These are phyloP conservation scores for Clangula hyemalis DNA, from an alignment of 2,797 vertebrate species.

Conservation along the genomic window DNA sequence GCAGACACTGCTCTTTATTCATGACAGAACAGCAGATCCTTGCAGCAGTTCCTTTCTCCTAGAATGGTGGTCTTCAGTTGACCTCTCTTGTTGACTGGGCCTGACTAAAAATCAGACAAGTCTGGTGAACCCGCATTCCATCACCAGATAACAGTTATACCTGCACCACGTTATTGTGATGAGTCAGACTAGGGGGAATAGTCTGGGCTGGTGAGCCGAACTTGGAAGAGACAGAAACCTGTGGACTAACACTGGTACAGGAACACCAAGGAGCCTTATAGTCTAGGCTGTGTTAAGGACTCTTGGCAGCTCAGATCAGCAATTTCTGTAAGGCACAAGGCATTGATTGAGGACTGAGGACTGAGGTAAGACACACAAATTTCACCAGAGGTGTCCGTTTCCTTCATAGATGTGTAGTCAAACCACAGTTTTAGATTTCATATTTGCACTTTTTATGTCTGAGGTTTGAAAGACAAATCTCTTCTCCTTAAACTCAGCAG, in stretches of 20 bases:
- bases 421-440: neutral
- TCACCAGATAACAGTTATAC: neutral
- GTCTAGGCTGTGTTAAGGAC: neutral
- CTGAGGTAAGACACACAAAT: neutral
- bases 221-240: neutral
- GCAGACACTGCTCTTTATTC: neutral
- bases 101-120: neutral
- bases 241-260: neutral
- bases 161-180: neutral
- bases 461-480: neutral
- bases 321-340: neutral
- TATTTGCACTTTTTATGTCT: neutral
- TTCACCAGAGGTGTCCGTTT: neutral
- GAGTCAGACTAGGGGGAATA: neutral
- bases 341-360: neutral
- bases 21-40: neutral
- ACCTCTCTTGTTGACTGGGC: neutral
- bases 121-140: neutral
- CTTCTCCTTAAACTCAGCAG: neutral
- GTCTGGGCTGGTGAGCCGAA: neutral
- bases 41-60: neutral
- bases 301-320: neutral
- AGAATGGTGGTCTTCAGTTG: neutral
- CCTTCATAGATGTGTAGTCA: neutral
- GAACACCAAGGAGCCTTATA: neutral